These are phyloP conservation scores for Drosophila guanche DNA, from an alignment of 1,140 invertebrate species.

Conservation along the genomic window DNA sequence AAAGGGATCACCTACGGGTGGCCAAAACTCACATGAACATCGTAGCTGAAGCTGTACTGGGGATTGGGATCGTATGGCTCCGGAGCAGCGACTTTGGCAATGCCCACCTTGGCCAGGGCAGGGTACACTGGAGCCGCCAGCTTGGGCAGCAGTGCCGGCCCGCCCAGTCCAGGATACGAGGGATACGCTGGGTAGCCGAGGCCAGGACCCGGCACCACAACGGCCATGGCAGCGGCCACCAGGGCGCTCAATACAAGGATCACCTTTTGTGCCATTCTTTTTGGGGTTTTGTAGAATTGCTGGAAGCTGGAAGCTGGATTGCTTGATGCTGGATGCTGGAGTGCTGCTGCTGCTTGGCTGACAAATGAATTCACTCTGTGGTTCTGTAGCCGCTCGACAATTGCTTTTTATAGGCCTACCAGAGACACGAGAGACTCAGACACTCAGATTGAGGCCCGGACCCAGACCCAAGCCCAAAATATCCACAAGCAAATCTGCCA, in stretches of 20 bases:
- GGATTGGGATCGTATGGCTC: constrained; percentile 86
- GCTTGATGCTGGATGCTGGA: constrained; percentile 2
- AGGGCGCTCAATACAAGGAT: constrained; percentile 70
- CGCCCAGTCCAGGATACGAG: constrained; percentile 48
- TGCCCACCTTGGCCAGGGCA: constrained; percentile 65
- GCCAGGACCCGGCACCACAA: constrained; percentile 70
- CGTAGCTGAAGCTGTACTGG: constrained; percentile 86
- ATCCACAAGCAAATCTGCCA: constrained; percentile 46
- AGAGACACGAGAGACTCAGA: background rate
- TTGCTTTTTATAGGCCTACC: constrained; percentile 78
- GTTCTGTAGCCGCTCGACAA: constrained; percentile 72
- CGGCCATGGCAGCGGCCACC: constrained; percentile 66
- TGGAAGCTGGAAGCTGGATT: too few relatives aligned
- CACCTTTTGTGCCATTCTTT: constrained; percentile 72
- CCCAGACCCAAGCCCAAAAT: constrained; percentile 58
- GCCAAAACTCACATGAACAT: constrained; percentile 84
- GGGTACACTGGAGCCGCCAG: constrained; percentile 78
- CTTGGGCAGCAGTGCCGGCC: constrained; percentile 55
- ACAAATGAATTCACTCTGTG: constrained; percentile 82
- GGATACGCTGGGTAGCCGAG: constrained; percentile 52
- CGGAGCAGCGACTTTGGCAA: constrained; percentile 84
- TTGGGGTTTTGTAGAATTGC: constrained; percentile 3
- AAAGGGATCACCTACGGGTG: background rate
- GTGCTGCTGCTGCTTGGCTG: constrained; percentile 63
- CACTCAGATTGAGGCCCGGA: too few relatives aligned